Evolutionary conservation across 2,113 vertebrate species (phyloP).

Genomic region (cattle (Bos taurus)): ARS-UCD2.0 NC_037357.1:3980001-3980500

Average conservation of each 20-base stretch:
- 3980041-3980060: not conserved
- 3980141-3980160: not conserved
- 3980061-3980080: not conserved
- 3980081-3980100: not conserved
- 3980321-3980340: constrained; percentile 16
- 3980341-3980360: not conserved
- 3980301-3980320: not conserved
- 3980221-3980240: not conserved
- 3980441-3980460: not conserved
- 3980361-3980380: not conserved
- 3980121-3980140: not conserved
- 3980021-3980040: not conserved
- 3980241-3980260: not conserved
- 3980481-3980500: not conserved
- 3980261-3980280: not conserved
- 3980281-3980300: not conserved
- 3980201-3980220: not conserved
- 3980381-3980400: not conserved
- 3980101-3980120: not conserved
- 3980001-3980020: not conserved
- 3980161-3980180: not conserved
- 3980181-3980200: not conserved
- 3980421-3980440: not conserved
- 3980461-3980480: not conserved
- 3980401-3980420: not conserved